A percentile compares a stretch with the other conserved stretches of the same genome.
These are phyloP conservation scores for Drosophila nigrodunni DNA, from an alignment of 1,140 invertebrate species.

Conservation along the genomic window DNA sequence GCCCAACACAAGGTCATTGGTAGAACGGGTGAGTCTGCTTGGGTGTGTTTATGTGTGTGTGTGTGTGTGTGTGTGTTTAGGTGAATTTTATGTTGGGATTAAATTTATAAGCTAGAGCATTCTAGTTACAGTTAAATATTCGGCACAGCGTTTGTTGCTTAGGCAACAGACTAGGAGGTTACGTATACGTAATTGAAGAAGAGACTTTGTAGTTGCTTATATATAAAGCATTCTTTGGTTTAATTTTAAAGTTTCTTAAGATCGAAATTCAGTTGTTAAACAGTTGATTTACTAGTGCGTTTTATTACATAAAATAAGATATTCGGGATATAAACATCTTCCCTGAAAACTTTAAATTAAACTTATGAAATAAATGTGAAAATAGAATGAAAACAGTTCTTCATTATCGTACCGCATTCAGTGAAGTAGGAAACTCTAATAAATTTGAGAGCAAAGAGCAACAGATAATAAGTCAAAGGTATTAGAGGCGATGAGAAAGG, in stretches of 20 bases:
- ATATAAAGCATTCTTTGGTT: not conserved
- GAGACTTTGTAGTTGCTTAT: not conserved
- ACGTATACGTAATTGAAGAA: not conserved
- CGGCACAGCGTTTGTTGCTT: not conserved
- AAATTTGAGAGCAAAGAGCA: conserved; percentile 16
- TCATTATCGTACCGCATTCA: not conserved
- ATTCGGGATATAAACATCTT: no score
- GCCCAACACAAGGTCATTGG: conserved; percentile 39
- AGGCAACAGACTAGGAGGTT: not conserved
- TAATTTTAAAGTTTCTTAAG: no score
- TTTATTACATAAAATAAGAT: no score
- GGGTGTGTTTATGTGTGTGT: not conserved
- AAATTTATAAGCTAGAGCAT: conserved; percentile 2
- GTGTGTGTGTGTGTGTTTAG: not conserved
- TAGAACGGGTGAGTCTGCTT: not conserved
- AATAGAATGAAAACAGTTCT: not conserved
- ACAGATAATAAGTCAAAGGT: conserved; percentile 38
- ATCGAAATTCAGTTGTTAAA: no score
- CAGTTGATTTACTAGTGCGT: no score
- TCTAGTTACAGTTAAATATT: conserved; percentile 1
- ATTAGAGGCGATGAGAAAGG: conserved; percentile 17
- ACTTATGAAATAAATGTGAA: no score
- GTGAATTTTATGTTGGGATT: conserved; percentile 1
- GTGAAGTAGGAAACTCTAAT: not conserved
- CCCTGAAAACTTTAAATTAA: no score